These are phyloP conservation scores for Dioctria rufipes DNA, from an alignment of 2,888 invertebrate genomes.

Conservation along the genomic window DNA sequence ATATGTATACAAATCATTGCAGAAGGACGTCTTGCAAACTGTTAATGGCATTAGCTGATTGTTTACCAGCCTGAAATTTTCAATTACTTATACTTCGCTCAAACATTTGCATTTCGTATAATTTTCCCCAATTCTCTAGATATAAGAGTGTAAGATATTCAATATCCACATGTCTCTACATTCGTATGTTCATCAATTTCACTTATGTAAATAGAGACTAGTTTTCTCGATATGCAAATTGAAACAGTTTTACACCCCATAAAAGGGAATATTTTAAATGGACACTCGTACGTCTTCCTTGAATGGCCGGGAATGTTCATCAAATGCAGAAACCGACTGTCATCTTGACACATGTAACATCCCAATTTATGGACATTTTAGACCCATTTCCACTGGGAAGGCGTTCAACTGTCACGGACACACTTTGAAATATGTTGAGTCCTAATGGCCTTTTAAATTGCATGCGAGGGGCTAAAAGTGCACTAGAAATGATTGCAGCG, in stretches of 20 bases:
- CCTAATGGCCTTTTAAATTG: constrained; percentile 50
- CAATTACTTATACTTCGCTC: too few species aligned
- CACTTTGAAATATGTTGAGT: constrained; percentile 47
- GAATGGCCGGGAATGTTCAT: constrained; percentile 25
- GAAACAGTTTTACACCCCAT: constrained; percentile 10
- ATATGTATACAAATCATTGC: too few species aligned
- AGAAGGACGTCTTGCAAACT: too few species aligned
- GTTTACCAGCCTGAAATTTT: too few species aligned
- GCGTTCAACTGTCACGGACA: constrained; percentile 50
- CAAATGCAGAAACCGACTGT: constrained; percentile 32
- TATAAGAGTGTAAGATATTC: too few species aligned
- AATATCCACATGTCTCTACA: too few species aligned
- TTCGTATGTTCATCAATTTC: too few species aligned
- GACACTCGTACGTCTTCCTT: constrained; percentile 8
- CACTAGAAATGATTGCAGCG: constrained; percentile 42
- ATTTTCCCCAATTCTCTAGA: too few species aligned
- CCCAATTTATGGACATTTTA: constrained; percentile 38
- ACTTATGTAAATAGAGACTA: too few species aligned
- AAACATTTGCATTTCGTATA: too few species aligned
- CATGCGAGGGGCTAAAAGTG: constrained; percentile 41
- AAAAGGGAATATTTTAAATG: constrained; percentile 6
- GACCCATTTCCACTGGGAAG: constrained; percentile 32
- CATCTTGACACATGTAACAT: constrained; percentile 49
- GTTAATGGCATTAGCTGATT: too few species aligned
- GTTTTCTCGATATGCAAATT: too few species aligned